A percentile compares a stretch with the other conserved stretches of the same genome.
Conservation (phyloP, 2,888 invertebrate species). For the Pogonocherus hispidulus region DNA sequence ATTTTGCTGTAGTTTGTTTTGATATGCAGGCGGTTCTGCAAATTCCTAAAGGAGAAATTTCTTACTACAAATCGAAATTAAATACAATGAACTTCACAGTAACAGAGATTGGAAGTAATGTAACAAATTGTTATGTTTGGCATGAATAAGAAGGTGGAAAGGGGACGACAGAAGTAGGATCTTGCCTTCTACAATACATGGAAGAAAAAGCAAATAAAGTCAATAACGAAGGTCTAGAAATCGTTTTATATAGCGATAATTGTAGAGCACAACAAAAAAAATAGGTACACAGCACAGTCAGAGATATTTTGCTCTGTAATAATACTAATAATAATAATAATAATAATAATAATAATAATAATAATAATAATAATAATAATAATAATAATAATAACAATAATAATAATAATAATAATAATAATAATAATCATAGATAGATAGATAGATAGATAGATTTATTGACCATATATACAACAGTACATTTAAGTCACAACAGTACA, state of each 20-base stretch:
- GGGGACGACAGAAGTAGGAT: neutral
- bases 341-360: neutral
- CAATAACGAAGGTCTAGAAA: neutral
- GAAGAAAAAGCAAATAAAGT: neutral
- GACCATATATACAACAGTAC: too few relatives aligned
- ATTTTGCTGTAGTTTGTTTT: constrained; percentile 41
- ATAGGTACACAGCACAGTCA: neutral
- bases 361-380: too few relatives aligned
- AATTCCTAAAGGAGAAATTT: constrained; percentile 48
- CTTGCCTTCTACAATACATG: neutral
- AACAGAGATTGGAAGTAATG: constrained; percentile 28
- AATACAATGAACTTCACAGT: constrained; percentile 51
- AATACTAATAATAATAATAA: neutral
- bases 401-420: too few relatives aligned
- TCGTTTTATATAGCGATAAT: constrained; percentile 5
- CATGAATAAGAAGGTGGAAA: constrained; percentile 42
- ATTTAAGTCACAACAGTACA: too few relatives aligned
- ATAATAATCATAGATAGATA: too few relatives aligned
- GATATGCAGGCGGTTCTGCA: constrained; percentile 51
- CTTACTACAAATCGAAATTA: constrained; percentile 52
- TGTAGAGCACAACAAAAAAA: constrained; percentile 2
- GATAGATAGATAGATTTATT: too few relatives aligned
- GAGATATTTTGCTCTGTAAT: neutral
- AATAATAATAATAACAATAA: too few relatives aligned
- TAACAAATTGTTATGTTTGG: constrained; percentile 58